Evolutionary conservation across 2,888 invertebrate genomes (phyloP), one percentile per base, ranked within the genome.

Genomic region (Tinea pellionella): DNA sequence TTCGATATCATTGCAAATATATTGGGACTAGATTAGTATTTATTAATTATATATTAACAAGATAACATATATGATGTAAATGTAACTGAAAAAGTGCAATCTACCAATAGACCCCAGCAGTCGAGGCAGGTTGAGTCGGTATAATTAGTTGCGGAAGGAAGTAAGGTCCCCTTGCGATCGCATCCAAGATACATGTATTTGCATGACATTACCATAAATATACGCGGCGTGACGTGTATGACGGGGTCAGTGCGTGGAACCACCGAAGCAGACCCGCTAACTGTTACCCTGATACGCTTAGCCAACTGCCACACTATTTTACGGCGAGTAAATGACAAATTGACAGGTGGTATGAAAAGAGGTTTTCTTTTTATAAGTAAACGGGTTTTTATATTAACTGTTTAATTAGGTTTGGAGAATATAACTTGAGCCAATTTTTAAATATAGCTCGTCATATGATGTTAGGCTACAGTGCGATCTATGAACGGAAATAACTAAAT

Each of bases 61-160:
- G 24, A 24, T 24, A 6, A 24, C 24, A 24, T 24, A 24, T 3
- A 24, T n/a, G n/a, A 24, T 24, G 2, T 24, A 24, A 24, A 24
- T 24, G 24, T 24, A 24, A 24, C 24, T 6, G 37, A 62, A 61
- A 55, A 60, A 56, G 60, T 59, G 60, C 62, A 59, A 61, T 55
- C 59, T 57, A 58, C 47, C 13, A 47, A 47, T 47, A 47, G 37
- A 6, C 9, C 37, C 37, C 47, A 47, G 6, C 16, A 47, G n/a
- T 16, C n/a, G 15, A 15, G n/a, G 15, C 47, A 8, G 15, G 32
- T 7, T 8, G 12, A 18, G 11, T 53, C 11, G 32, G 70, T 75
- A 72, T 71, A 72, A 72, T 70, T 69, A 70, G 67, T 65, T 62
- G 66, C 72, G 78, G 77, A 78, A 77, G 77, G 77, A 78, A 78